These are phyloP conservation scores for Beroe ovata DNA, from an alignment of 37 sponge, comb jelly and placozoan genomes.

Conservation along the genomic window DNA sequence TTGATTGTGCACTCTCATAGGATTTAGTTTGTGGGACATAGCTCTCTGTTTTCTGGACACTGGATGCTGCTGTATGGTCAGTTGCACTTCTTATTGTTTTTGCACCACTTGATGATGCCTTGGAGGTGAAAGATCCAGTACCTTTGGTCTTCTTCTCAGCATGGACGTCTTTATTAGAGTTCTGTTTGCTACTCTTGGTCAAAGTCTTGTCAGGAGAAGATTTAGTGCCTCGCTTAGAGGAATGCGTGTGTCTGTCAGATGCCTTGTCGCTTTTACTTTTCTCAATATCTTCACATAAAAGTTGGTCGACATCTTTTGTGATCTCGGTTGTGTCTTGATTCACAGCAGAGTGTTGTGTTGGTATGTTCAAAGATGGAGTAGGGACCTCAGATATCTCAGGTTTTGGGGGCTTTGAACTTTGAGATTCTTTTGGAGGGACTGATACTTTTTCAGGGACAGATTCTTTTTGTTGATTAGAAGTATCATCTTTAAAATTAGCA, in stretches of 20 bases:
- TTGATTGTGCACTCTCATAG: neutral
- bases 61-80: neutral
- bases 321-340: neutral
- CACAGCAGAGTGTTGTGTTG: neutral
- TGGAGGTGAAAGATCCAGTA: neutral
- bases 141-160: neutral
- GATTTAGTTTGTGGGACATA: neutral
- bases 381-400: neutral
- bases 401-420: neutral
- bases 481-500: neutral
- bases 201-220: neutral
- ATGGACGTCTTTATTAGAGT: neutral
- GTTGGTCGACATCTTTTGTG: neutral
- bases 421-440: slow-evolving; percentile 1
- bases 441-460: slow-evolving; percentile 7
- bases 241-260: neutral
- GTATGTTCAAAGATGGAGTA: neutral
- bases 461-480: neutral
- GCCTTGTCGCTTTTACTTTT: slow-evolving; percentile 29
- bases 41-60: neutral
- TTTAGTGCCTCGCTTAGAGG: neutral
- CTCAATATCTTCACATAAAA: neutral
- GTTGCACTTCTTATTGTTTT: neutral
- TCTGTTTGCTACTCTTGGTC: neutral
- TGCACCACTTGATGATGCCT: neutral